Evolutionary conservation across 2,888 invertebrate species (phyloP).

Genomic region (Torymus tubicola): DNA sequence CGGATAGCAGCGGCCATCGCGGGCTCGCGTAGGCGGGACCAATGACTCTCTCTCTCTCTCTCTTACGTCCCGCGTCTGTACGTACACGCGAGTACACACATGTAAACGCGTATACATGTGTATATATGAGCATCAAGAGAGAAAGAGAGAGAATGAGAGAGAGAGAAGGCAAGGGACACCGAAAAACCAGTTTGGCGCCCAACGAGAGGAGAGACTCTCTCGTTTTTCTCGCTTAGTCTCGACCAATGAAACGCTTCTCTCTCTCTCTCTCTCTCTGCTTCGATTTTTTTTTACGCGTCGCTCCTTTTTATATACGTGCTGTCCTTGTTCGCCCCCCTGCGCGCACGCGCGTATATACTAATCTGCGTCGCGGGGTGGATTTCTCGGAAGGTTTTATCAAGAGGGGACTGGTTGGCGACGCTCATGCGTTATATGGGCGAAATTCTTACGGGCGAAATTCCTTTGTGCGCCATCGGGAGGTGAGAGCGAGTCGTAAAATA

Average conservation of each 20-base stretch:
- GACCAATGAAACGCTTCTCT: constrained; percentile 25
- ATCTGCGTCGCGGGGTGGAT: constrained; percentile 7
- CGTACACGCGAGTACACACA: background rate
- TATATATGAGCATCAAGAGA: background rate
- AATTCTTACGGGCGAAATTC: background rate
- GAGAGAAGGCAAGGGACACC: background rate
- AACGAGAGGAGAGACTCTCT: background rate
- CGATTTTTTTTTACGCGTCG: background rate
- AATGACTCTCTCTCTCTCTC: constrained; percentile 13
- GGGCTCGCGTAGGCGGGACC: constrained; percentile 75
- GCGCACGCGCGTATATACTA: background rate
- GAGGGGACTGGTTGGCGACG: too few species aligned
- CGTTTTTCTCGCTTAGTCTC: constrained; percentile 13
- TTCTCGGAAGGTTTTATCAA: constrained; percentile 8
- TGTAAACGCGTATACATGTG: background rate
- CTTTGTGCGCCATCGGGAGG: too few species aligned
- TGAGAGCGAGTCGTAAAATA: background rate
- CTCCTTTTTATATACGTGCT: background rate
- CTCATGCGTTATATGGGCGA: too few species aligned
- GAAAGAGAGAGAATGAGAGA: constrained; percentile 1
- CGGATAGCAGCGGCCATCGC: constrained; percentile 73
- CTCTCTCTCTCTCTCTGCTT: constrained; percentile 10
- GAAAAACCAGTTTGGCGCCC: constrained; percentile 28
- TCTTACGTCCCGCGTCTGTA: background rate
- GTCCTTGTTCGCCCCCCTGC: constrained; percentile 3